These are phyloP conservation scores for Nansenia antarctica DNA, from an alignment of 2,113 vertebrate species.

Conservation along the genomic window DNA sequence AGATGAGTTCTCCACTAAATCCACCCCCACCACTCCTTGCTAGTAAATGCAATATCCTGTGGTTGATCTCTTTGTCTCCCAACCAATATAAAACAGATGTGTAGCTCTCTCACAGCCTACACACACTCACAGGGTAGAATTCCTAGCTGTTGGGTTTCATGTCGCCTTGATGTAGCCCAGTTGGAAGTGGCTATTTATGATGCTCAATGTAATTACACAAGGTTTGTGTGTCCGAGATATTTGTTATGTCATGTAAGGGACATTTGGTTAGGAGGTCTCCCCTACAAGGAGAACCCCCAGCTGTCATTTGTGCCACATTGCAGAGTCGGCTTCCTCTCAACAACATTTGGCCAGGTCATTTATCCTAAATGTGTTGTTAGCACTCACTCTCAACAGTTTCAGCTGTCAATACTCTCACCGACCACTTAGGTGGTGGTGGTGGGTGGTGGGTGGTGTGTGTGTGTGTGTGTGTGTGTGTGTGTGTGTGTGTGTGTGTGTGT, in stretches of 20 bases:
- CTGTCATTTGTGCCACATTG: conserved; percentile 60
- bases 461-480: neutral
- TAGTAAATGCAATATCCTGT: conserved; percentile 79
- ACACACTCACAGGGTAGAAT: conserved; percentile 41
- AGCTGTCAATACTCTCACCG: conserved; percentile 59
- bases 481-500: conserved; percentile 10
- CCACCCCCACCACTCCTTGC: conserved; percentile 59
- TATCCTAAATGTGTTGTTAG: conserved; percentile 66
- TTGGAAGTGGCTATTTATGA: neutral
- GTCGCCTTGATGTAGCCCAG: neutral
- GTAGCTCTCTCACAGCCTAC: conserved; percentile 50
- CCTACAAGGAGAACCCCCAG: conserved; percentile 33
- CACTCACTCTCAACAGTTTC: conserved; percentile 58
- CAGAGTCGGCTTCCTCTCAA: conserved; percentile 54
- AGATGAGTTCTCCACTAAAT: conserved; percentile 44
- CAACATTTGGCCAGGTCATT: conserved; percentile 66
- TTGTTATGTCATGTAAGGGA: neutral
- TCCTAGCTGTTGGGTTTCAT: conserved; percentile 18
- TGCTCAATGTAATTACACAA: neutral
- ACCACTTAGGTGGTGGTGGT: conserved; percentile 32
- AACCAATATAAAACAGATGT: conserved; percentile 78
- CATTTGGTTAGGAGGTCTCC: neutral
- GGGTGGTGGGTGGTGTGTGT: neutral
- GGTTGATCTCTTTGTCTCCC: conserved; percentile 72
- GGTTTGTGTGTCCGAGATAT: neutral